These are phyloP conservation scores for Craterocephalus amniculus DNA, from an alignment of 2,797 vertebrate genomes.

Conservation along the genomic window DNA sequence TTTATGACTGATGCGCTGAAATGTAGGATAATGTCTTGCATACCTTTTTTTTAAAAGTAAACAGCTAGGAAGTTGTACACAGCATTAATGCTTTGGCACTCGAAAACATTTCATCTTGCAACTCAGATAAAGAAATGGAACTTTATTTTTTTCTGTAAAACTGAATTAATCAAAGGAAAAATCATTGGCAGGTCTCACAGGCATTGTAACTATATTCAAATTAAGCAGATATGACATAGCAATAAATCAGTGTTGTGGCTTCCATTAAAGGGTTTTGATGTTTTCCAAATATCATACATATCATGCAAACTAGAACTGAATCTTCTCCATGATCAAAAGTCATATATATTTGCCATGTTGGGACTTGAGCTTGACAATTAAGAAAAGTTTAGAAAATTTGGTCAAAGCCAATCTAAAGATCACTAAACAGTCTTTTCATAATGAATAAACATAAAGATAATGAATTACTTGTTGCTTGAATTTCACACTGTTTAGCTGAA, in stretches of 20 bases:
- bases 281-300: not conserved
- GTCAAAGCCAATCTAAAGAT: too few relatives aligned
- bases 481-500: too few relatives aligned
- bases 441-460: too few relatives aligned
- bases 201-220: not conserved
- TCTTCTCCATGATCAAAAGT: too few relatives aligned
- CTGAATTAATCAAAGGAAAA: too few relatives aligned
- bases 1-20: constrained; percentile 25
- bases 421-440: too few relatives aligned
- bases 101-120: not conserved
- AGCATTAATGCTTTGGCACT: not conserved
- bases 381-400: too few relatives aligned
- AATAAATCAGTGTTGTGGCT: not conserved
- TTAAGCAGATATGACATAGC: not conserved
- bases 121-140: not conserved
- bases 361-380: not conserved
- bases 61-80: not conserved
- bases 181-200: not conserved
- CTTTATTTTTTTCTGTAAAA: not conserved
- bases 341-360: not conserved
- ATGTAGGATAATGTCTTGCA: constrained; percentile 23
- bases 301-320: not conserved
- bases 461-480: too few relatives aligned
- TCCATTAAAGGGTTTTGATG: too few relatives aligned
- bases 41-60: not conserved